Evolutionary conservation across 2,888 invertebrate genomes (phyloP).

Genomic region (Clunio marinus): DNA sequence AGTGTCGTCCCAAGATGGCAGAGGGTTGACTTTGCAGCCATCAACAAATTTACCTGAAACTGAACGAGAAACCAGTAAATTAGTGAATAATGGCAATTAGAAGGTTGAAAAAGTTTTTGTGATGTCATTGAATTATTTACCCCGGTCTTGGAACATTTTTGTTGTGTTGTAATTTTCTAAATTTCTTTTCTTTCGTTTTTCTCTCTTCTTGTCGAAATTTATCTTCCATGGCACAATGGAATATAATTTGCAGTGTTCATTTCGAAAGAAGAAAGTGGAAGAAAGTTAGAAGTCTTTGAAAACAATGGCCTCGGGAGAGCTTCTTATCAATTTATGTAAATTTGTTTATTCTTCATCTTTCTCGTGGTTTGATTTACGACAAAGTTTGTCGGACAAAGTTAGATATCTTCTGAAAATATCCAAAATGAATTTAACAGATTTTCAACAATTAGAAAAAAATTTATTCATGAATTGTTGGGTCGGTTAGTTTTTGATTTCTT

Average conservation of each 20-base stretch:
- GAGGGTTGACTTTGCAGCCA: too few species aligned
- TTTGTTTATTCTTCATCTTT: background rate
- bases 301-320: background rate
- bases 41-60: background rate
- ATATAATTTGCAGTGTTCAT: constrained; percentile 20
- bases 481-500: too few species aligned
- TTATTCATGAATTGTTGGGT: too few species aligned
- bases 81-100: too few species aligned
- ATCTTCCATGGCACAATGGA: background rate
- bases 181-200: constrained; percentile 8
- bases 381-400: background rate
- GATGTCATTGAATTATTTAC: background rate
- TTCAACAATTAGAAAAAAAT: too few species aligned
- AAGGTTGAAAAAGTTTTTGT: too few species aligned
- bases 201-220: background rate
- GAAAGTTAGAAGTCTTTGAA: background rate
- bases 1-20: background rate
- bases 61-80: too few species aligned
- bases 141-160: background rate
- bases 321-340: background rate
- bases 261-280: background rate
- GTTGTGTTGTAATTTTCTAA: constrained; percentile 31
- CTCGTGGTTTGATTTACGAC: background rate
- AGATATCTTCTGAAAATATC: too few species aligned
- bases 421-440: too few species aligned